phyloP scores from a whole-genome alignment of 2,113 vertebrate genomes.

The Sphyrna mokarran region DNA sequence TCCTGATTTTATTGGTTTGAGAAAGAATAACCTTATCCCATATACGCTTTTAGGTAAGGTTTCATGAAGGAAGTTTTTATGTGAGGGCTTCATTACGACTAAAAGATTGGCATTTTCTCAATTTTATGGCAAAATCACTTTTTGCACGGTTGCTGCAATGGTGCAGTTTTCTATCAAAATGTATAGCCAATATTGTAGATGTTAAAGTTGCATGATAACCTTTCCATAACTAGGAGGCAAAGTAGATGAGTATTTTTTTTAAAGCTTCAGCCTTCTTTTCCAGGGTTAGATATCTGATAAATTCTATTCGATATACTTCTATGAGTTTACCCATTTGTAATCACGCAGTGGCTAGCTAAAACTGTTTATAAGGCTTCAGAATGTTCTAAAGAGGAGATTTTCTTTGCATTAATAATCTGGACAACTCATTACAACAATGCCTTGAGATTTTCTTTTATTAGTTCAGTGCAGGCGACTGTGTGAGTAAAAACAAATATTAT shows the following conservation, averaged over 20 bases:
- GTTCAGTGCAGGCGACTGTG: neutral
- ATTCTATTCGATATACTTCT: neutral
- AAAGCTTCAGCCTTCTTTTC: neutral
- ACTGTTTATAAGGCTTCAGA: neutral
- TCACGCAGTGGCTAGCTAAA: neutral
- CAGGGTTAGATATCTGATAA: neutral
- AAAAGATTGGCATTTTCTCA: constrained; percentile 33
- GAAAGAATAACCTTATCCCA: constrained; percentile 42
- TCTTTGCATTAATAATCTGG: too few relatives aligned
- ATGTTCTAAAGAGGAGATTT: neutral
- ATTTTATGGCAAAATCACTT: neutral
- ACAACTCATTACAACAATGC: neutral
- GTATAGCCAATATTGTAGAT: constrained; percentile 34
- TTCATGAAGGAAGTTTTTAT: constrained; percentile 37
- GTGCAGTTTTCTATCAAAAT: constrained; percentile 35
- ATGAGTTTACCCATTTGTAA: neutral
- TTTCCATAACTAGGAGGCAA: neutral
- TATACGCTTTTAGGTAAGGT: constrained; percentile 36
- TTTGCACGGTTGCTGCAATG: neutral
- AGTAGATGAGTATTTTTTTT: neutral
- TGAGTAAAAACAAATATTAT: constrained; percentile 35
- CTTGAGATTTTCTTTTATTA: neutral
- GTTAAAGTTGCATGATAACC: neutral
- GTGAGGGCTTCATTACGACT: constrained; percentile 23
- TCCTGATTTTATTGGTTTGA: constrained; percentile 68